Evolutionary conservation across 2,113 vertebrate genomes (phyloP).

Genomic region (Syrmaticus mikado): DNA sequence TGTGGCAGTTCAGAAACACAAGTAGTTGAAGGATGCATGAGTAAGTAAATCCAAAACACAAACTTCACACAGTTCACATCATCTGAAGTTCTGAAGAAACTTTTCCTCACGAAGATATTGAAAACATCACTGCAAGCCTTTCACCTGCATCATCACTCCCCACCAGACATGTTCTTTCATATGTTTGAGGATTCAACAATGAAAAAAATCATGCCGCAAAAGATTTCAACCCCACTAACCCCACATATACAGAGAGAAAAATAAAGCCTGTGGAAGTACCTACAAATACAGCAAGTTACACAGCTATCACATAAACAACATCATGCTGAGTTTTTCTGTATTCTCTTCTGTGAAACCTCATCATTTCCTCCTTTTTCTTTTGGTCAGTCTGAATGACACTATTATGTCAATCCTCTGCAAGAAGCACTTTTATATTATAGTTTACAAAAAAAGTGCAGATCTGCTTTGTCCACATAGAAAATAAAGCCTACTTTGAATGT

Average conservation of each 20-base stretch:
- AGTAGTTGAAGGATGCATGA: neutral
- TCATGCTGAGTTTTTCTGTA: neutral
- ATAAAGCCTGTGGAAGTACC: neutral
- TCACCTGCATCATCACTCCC: neutral
- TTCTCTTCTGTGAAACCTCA: neutral
- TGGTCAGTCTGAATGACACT: neutral
- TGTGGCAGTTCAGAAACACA: neutral
- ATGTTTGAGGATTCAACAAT: neutral
- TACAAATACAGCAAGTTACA: neutral
- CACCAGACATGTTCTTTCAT: neutral
- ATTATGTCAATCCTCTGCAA: neutral
- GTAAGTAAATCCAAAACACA: neutral
- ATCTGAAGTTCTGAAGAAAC: neutral
- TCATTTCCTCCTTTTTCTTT: neutral
- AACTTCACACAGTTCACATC: neutral
- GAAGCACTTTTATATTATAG: neutral
- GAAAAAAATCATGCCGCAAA: neutral
- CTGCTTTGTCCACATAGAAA: neutral
- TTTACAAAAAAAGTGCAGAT: constrained; percentile 2
- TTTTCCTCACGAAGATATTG: neutral
- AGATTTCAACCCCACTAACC: neutral
- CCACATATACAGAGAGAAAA: neutral
- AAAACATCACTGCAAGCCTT: neutral
- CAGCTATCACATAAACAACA: neutral
- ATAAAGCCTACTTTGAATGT: neutral